Evolutionary conservation across 2,113 vertebrate species (phyloP).

Genomic region (Hippotragus niger): DNA sequence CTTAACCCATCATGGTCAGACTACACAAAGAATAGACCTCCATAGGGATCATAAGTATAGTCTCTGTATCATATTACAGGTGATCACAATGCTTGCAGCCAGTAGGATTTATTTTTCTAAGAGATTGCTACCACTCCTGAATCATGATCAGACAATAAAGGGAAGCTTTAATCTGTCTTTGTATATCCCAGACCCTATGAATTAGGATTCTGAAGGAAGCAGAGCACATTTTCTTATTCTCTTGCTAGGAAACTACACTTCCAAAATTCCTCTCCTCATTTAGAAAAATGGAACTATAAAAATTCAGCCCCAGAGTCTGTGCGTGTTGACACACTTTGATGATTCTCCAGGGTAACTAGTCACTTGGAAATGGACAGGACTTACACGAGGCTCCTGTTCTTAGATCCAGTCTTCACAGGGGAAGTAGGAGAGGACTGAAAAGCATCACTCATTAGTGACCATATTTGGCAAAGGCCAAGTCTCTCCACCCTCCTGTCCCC

Average conservation of each 20-base stretch:
- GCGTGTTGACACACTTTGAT: background rate
- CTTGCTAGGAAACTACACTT: constrained; percentile 10
- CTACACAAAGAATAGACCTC: background rate
- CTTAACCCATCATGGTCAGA: background rate
- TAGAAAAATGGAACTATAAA: constrained; percentile 33
- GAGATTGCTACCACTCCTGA: background rate
- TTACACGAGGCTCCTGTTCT: constrained; percentile 15
- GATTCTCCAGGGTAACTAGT: background rate
- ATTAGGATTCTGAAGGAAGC: constrained; percentile 21
- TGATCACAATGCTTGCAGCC: background rate
- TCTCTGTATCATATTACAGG: background rate
- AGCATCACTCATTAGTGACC: constrained; percentile 52
- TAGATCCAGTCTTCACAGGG: constrained; percentile 34
- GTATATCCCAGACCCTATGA: background rate
- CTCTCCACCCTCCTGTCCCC: background rate
- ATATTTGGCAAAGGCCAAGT: constrained; percentile 63
- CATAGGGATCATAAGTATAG: background rate
- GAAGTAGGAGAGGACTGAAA: background rate
- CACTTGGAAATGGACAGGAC: constrained; percentile 21
- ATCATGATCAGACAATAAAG: background rate
- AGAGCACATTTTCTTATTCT: background rate
- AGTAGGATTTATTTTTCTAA: background rate
- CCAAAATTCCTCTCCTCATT: constrained; percentile 36
- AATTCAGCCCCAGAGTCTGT: background rate
- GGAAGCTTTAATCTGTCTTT: background rate